phyloP scores from a whole-genome alignment of 2,797 vertebrate genomes.

The Gymnodraco acuticeps region DNA sequence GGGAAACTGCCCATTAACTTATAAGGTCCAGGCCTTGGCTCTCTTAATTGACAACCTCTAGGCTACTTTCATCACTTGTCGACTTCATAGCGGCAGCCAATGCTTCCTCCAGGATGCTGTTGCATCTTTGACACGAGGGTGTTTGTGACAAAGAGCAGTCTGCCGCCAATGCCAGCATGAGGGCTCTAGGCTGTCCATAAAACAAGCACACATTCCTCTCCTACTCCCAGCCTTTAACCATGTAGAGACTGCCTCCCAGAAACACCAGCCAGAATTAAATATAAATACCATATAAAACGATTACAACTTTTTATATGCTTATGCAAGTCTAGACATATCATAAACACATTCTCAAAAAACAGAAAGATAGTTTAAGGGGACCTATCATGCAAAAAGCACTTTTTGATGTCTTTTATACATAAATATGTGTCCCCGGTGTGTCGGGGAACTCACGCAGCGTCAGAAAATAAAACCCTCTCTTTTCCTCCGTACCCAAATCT shows the following conservation, averaged over 20 bases:
- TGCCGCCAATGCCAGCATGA: constrained; percentile 76
- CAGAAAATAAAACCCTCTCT: too few species aligned
- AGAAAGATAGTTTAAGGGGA: neutral
- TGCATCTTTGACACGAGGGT: constrained; percentile 88
- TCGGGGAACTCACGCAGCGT: too few species aligned
- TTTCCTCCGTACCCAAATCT: too few species aligned
- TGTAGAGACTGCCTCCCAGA: constrained; percentile 45
- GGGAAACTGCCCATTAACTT: constrained; percentile 91
- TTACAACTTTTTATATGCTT: neutral
- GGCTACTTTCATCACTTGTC: constrained; percentile 96
- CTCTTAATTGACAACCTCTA: constrained; percentile 93
- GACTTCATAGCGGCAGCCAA: constrained; percentile 91
- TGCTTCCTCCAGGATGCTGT: constrained; percentile 92
- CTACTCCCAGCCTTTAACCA: constrained; percentile 66
- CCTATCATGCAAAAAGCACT: too few species aligned
- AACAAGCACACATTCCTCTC: constrained; percentile 78
- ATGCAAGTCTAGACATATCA: neutral
- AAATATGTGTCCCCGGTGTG: too few species aligned
- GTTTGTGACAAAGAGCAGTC: constrained; percentile 92
- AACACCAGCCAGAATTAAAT: constrained; percentile 14
- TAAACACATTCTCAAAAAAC: neutral
- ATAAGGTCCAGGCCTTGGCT: constrained; percentile 89
- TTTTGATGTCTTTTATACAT: too few species aligned
- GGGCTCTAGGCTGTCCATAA: constrained; percentile 84
- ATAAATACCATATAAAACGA: constrained; percentile 8